Base-by-base conservation (phyloP, 2,888 invertebrate genomes). In the Coronaproctus castanopsis region DNA sequence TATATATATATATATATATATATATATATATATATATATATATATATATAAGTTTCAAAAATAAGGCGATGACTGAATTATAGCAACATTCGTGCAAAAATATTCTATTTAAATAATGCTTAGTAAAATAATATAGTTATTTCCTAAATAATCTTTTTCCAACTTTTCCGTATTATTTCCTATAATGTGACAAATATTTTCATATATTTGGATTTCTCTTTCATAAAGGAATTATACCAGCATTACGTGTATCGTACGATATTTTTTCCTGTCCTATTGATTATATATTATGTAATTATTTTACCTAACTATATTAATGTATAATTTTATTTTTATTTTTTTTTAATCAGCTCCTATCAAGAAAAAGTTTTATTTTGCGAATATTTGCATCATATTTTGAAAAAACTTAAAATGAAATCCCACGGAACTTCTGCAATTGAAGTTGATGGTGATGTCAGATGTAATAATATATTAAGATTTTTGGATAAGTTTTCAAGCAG, bases 281-380 rank as follows among this genome's bases (percentile, higher is more conserved):
- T n/a, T n/a, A n/a, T n/a, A n/a, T n/a, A n/a, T n/a, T n/a, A n/a
- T n/a, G n/a, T n/a, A n/a, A n/a, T n/a, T n/a, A n/a, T n/a, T n/a
- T n/a, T n/a, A n/a, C n/a, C n/a, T n/a, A n/a, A n/a, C n/a, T n/a
- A n/a, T n/a, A n/a, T n/a, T n/a, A n/a, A n/a, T n/a, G n/a, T n/a
- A n/a, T n/a, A 36, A 36, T 8, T 36, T 36, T 36, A 36, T 36
- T 36, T 36, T 36, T 55, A 23, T 55, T 55, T 55, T 36, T 55
- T 36, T 19, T 63, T 50, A 21, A 21, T 24, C 36, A 81, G 81
- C 19, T 76, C 76, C 22, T 66, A 66, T 57, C 70, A 87, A 69
- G 80, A 83, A 0, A 77, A 88, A 3, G 83, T 82, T 70, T 81
- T 83, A 0, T 89, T 89, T 71, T 82, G 83, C 0, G 77, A 83